These are phyloP conservation scores for Drosophila ananassae DNA, from an alignment of 1,140 invertebrate species.

Conservation along the genomic window DNA sequence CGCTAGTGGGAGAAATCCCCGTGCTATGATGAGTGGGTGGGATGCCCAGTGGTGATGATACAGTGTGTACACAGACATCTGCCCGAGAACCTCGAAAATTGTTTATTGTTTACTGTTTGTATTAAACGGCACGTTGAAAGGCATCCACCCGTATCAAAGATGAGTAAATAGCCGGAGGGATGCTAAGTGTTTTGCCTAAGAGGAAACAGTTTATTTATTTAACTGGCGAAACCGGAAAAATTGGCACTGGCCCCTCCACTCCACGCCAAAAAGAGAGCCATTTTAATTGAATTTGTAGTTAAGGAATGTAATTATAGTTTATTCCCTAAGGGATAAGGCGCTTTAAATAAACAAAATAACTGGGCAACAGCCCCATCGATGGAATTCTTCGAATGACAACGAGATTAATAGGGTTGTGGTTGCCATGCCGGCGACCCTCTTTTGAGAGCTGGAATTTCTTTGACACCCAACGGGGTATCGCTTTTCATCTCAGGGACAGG, in stretches of 20 bases:
- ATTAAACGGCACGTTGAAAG: conserved; percentile 38
- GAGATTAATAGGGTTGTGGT: background rate
- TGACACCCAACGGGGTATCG: background rate
- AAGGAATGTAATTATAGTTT: background rate
- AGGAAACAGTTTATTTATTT: conserved; percentile 36
- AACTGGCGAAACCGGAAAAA: conserved; percentile 9
- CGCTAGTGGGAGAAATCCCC: background rate
- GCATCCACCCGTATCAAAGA: conserved; percentile 27
- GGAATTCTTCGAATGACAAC: background rate
- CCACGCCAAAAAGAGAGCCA: background rate
- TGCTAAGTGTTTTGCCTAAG: conserved; percentile 18
- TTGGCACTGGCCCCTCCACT: background rate
- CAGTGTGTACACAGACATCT: conserved; percentile 40
- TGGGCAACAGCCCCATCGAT: background rate
- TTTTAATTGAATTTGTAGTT: conserved; percentile 3
- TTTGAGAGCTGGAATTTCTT: background rate
- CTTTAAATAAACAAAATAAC: background rate
- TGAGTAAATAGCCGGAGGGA: conserved; percentile 5
- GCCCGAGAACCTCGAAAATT: conserved; percentile 31
- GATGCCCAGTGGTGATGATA: background rate
- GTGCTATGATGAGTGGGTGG: background rate
- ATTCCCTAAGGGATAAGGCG: background rate
- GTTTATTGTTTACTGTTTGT: conserved; percentile 51
- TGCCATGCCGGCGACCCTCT: background rate
- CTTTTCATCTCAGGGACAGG: background rate